Percentiles rank a stretch among this genome's conserved stretches.
These are phyloP conservation scores for Drosophila rubida DNA, from an alignment of 2,888 invertebrate genomes.

Conservation along the genomic window DNA sequence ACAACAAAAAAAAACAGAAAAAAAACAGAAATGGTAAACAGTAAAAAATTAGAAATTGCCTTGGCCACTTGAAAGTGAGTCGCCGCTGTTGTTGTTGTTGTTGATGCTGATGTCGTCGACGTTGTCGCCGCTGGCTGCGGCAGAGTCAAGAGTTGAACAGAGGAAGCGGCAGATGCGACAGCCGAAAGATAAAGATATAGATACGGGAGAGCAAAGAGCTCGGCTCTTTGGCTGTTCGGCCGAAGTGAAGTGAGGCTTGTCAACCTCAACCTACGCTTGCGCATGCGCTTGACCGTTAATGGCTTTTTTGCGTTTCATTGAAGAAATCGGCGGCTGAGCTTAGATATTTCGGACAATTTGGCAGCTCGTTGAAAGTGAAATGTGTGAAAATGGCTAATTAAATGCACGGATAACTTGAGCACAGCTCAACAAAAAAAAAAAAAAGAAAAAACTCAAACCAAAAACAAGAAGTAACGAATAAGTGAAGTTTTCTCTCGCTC, in stretches of 20 bases:
- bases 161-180: conserved; percentile 52
- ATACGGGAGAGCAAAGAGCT: conserved; percentile 25
- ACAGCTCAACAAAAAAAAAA: conserved; percentile 20
- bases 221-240: conserved; percentile 6
- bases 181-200: conserved; percentile 31
- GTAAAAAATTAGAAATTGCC: conserved; percentile 56
- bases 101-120: conserved; percentile 10
- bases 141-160: conserved; percentile 35
- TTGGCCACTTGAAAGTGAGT: conserved; percentile 69
- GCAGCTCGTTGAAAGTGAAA: conserved; percentile 80
- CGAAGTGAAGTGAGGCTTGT: conserved; percentile 48
- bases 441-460: conserved; percentile 2
- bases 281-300: conserved; percentile 76
- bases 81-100: conserved; percentile 46
- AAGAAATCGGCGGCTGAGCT: conserved; percentile 49
- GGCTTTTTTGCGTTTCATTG: conserved; percentile 77
- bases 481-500: conserved; percentile 40
- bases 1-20: conserved; percentile 1
- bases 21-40: not conserved
- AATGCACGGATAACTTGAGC: conserved; percentile 62
- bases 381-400: conserved; percentile 80
- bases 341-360: conserved; percentile 65
- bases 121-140: conserved; percentile 10
- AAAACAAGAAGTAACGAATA: not conserved
- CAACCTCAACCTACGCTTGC: conserved; percentile 69